Evolutionary conservation across 2,888 invertebrate genomes (phyloP), one percentile per base, ranked within the genome.

Genomic region (Athalia rosae): DNA sequence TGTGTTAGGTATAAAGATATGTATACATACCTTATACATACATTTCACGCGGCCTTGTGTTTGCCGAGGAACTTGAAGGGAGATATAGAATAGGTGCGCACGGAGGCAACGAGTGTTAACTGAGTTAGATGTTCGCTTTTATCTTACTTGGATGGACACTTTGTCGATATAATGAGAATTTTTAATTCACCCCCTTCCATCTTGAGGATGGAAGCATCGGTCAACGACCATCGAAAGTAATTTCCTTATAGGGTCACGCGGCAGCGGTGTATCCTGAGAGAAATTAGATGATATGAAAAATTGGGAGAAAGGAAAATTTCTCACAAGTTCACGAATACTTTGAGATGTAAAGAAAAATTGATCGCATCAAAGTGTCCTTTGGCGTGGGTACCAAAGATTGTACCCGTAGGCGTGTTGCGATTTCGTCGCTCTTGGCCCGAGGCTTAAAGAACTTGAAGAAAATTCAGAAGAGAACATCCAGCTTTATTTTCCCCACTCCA

Each of bases 71-170:
- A 13, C 61, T 61, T 61, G 3, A 53, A 53, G 5, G 53, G 8
- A 41, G 43, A 11, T 13, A 3, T 43, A 15, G n/a, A 56, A 41
- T 53, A 43, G 53, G 53, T 15, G 5, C 9, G 50, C 13, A 28
- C 28, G 48, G 48, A 13, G 48, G 9, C 43, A 41, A 69, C 41
- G 69, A 69, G 69, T 53, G 69, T 69, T 69, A 56, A 43, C 69
- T 11, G n/a, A 11, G 69, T 69, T 28, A 69, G 41, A 13, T 28
- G 28, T n/a, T 8, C 53, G 13, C 69, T 69, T 56, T 69, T 13
- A 69, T 53, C 69, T 69, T 69, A 48, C 69, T 69, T 56, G 53
- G 4, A 56, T 69, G 13, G 13, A 8, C 13, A 47, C 11, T 13
- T 5, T 11, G 6, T 69, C 56, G 56, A 50, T 69, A n/a, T n/a